phyloP scores from a whole-genome alignment of 2,797 vertebrate species.

The Petrocephalus schoutedeni region DNA sequence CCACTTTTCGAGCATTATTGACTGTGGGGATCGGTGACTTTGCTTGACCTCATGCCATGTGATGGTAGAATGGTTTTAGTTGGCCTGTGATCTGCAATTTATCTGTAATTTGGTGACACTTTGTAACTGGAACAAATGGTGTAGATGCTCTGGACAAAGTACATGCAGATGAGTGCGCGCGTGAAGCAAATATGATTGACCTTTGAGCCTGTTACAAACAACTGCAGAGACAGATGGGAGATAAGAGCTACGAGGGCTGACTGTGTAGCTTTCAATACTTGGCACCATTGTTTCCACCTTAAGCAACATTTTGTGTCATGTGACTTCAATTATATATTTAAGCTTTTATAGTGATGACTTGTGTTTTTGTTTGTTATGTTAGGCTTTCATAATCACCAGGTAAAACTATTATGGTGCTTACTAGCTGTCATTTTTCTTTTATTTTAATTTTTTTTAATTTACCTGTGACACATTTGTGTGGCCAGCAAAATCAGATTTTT shows the following conservation, averaged over 20 bases:
- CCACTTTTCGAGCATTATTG: background rate
- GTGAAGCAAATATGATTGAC: conserved; percentile 41
- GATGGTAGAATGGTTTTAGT: background rate
- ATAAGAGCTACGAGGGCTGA: background rate
- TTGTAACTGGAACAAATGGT: background rate
- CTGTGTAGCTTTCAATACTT: background rate
- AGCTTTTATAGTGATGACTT: background rate
- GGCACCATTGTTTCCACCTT: background rate
- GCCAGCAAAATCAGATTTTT: background rate
- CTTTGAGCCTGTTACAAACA: conserved; percentile 42
- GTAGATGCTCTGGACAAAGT: background rate
- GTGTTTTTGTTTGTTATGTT: background rate
- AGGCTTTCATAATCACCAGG: background rate
- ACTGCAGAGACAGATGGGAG: conserved; percentile 64
- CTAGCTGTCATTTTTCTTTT: background rate
- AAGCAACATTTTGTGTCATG: background rate
- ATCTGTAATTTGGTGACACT: conserved; percentile 8
- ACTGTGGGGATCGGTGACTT: background rate
- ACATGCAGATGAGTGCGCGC: background rate
- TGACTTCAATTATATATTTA: background rate
- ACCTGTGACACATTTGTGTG: conserved; percentile 1
- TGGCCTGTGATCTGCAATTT: background rate
- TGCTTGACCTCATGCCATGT: background rate
- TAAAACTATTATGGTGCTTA: background rate
- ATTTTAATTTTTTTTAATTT: background rate